Conservation (phyloP, 2,113 vertebrate species). For the Podilymbus podiceps region DNA sequence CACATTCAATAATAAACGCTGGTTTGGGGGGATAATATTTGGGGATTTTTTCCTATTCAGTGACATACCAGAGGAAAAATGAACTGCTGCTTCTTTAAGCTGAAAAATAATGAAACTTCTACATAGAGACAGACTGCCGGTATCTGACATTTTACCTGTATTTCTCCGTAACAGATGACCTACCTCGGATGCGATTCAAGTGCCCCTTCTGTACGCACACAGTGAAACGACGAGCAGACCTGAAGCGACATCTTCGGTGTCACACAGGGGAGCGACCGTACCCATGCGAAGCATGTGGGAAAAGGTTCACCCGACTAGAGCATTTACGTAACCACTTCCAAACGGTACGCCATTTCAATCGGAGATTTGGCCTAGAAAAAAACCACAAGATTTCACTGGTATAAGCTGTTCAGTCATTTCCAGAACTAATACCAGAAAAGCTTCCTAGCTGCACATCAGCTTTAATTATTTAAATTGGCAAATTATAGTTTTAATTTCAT, state of each 20-base stretch:
- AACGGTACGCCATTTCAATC: constrained; percentile 77
- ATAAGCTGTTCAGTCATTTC: neutral
- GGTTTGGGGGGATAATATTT: neutral
- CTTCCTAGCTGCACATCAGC: neutral
- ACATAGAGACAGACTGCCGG: no score
- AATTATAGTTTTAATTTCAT: accelerated
- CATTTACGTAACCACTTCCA: constrained; percentile 95
- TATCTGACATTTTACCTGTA: neutral
- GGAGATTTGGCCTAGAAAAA: neutral
- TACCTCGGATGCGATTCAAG: constrained; percentile 88
- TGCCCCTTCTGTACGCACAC: constrained; percentile 95
- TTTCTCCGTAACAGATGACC: constrained; percentile 76
- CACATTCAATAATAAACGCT: neutral
- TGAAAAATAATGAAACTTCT: neutral
- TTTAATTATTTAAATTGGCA: neutral
- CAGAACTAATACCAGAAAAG: neutral
- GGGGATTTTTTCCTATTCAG: neutral
- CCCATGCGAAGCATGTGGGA: constrained; percentile 92
- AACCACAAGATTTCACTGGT: accelerated
- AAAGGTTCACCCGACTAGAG: constrained; percentile 93
- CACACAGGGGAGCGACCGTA: constrained; percentile 95
- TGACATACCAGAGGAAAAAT: neutral
- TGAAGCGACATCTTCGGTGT: constrained; percentile 93
- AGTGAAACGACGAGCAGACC: constrained; percentile 92
- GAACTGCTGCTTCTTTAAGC: neutral